These are phyloP conservation scores for Cheilosia impressa DNA, from an alignment of 2,888 invertebrate species.

Conservation along the genomic window DNA sequence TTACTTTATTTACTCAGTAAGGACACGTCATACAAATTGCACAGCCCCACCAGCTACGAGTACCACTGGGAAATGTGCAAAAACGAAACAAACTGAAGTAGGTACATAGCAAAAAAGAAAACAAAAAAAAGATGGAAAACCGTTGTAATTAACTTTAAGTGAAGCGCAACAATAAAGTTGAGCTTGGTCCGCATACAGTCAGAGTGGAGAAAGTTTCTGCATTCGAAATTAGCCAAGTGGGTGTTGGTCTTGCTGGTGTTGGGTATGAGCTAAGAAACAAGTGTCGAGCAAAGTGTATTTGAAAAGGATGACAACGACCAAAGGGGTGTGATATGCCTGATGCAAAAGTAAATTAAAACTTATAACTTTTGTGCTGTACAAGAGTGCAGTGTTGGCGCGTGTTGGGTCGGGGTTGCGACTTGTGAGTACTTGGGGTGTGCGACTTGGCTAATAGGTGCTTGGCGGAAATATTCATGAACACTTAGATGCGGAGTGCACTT, in stretches of 20 bases:
- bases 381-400: background rate
- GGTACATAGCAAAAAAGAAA: slow-evolving; percentile 10
- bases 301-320: slow-evolving; percentile 31
- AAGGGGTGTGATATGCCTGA: background rate
- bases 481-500: background rate
- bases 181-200: slow-evolving; percentile 47
- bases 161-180: slow-evolving; percentile 72
- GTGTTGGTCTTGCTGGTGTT: background rate
- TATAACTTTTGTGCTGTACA: background rate
- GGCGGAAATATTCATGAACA: slow-evolving; percentile 7
- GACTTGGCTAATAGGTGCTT: slow-evolving; percentile 4
- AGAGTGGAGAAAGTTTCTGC: slow-evolving; percentile 48
- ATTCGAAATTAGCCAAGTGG: slow-evolving; percentile 58
- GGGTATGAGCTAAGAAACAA: slow-evolving; percentile 23
- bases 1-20: slow-evolving; percentile 55
- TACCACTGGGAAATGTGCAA: slow-evolving; percentile 46
- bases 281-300: slow-evolving; percentile 38
- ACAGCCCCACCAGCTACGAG: background rate
- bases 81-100: slow-evolving; percentile 46
- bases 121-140: slow-evolving; percentile 6
- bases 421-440: background rate
- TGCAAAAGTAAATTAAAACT: slow-evolving; percentile 4
- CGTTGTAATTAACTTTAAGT: slow-evolving; percentile 73
- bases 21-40: slow-evolving; percentile 8
- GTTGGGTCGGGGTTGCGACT: background rate